Evolutionary conservation across 2,888 invertebrate genomes (phyloP), one percentile per base, ranked within the genome.

Genomic region (Phyllotreta striolata): DNA sequence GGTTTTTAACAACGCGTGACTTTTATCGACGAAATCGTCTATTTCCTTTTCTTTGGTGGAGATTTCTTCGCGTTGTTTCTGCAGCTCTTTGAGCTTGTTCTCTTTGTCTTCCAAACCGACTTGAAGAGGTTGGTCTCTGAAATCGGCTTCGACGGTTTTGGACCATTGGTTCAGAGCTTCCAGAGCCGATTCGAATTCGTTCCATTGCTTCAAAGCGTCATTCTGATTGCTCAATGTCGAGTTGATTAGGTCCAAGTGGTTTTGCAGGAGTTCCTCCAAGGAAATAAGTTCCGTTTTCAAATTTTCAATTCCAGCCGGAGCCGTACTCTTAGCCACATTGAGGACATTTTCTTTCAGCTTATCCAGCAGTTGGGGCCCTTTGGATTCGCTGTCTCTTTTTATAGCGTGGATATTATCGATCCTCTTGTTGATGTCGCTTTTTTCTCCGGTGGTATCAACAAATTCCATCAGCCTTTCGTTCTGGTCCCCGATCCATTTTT

Each of bases 131-230:
- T 95, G 95, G 73, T 96, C 93, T 57, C 95, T 88, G 78, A 96
- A 92, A 60, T 91, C 88, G 6, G 89, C 86, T 83, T 97, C 96
- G 78, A 90, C 89, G 35, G 87, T 85, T 75, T 93, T 90, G 70
- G 96, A 89, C 96, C 96, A 96, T 72, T 90, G 90, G 8, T 91
- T 91, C 38, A 95, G 87, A 24, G 86, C 85, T 69, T 95, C 93
- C 46, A 95, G 85, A 37, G 89, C 88, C 47, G 87, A 85, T 77
- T 97, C 96, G 80, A 96, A 97, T 64, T 90, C 89, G 70, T 90
- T 87, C 97, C 97, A 97, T 77, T 92, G 91, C 55, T 88, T 86
- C 1, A 94, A 81, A 0, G 91, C 88, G 64, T 88, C 86, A 68
- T 90, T 89, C 63, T 95, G 88, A 75, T 91, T 92, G 2, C 49